These are phyloP conservation scores for Zoanthus sociatus DNA, from an alignment of 92 coral and sea anemone species.

Conservation along the genomic window DNA sequence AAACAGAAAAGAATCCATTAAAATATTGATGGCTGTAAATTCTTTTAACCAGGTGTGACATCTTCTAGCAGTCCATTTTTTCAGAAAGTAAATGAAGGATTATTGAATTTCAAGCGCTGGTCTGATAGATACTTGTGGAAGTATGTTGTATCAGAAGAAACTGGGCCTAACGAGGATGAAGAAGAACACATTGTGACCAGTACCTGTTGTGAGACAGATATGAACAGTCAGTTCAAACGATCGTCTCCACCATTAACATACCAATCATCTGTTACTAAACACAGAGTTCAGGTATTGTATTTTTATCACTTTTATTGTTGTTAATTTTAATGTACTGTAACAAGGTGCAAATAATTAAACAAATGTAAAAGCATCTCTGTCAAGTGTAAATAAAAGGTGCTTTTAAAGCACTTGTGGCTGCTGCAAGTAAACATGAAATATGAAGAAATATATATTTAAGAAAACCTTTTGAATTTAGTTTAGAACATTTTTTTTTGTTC, in stretches of 20 bases:
- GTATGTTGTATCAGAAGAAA: slow-evolving; percentile 59
- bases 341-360: too few species aligned
- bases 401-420: too few species aligned
- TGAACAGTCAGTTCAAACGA: slow-evolving; percentile 31
- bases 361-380: too few species aligned
- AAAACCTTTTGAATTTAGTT: too few species aligned
- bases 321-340: too few species aligned
- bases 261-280: background rate
- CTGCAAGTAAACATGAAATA: too few species aligned
- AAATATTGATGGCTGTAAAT: background rate
- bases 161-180: background rate
- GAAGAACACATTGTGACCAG: background rate
- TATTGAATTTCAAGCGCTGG: slow-evolving; percentile 51
- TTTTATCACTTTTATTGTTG: too few species aligned
- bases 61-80: slow-evolving; percentile 37
- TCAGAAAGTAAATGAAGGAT: slow-evolving; percentile 35
- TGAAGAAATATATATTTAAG: too few species aligned
- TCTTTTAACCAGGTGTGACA: background rate
- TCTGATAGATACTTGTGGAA: slow-evolving; percentile 71
- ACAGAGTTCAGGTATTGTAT: slow-evolving; percentile 5
- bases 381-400: too few species aligned
- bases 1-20: background rate
- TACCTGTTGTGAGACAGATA: slow-evolving; percentile 24
- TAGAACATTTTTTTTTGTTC: too few species aligned
- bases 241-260: background rate